phyloP scores from a whole-genome alignment of 1,140 invertebrate genomes.

The Varroa destructor region DNA sequence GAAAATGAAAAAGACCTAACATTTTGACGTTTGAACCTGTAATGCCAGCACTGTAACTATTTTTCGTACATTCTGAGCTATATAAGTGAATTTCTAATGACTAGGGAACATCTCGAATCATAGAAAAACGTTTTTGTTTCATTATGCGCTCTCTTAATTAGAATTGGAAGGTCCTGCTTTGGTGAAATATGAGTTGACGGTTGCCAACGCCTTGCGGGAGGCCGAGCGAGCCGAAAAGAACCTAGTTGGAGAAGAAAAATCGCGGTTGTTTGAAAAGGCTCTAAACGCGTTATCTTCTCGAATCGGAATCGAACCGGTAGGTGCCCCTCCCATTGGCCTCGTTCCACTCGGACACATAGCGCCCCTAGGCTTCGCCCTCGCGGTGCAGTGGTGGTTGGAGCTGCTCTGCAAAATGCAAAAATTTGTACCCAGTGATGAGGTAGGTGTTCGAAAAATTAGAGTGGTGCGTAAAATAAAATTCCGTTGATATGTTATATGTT shows the following conservation, averaged over 20 bases:
- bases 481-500: no score
- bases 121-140: no score
- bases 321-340: conserved; percentile 1
- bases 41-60: no score
- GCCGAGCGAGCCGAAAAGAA: conserved; percentile 1
- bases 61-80: no score
- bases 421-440: conserved; percentile 22
- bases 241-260: conserved; percentile 7
- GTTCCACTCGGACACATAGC: neutral
- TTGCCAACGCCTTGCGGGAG: neutral
- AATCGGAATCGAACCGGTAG: conserved; percentile 11
- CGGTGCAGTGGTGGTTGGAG: conserved; percentile 10
- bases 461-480: no score
- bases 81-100: no score
- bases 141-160: neutral
- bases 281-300: neutral
- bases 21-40: no score
- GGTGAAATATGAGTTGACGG: conserved; percentile 14
- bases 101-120: no score
- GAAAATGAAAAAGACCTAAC: no score
- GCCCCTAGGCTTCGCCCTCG: conserved; percentile 2
- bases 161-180: conserved; percentile 20
- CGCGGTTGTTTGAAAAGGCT: conserved; percentile 1
- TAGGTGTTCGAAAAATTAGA: neutral
- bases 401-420: conserved; percentile 23